Evolutionary conservation across 2,888 invertebrate species (phyloP), one percentile per base, ranked within the genome.

Genomic region (Cynaeus angustus): DNA sequence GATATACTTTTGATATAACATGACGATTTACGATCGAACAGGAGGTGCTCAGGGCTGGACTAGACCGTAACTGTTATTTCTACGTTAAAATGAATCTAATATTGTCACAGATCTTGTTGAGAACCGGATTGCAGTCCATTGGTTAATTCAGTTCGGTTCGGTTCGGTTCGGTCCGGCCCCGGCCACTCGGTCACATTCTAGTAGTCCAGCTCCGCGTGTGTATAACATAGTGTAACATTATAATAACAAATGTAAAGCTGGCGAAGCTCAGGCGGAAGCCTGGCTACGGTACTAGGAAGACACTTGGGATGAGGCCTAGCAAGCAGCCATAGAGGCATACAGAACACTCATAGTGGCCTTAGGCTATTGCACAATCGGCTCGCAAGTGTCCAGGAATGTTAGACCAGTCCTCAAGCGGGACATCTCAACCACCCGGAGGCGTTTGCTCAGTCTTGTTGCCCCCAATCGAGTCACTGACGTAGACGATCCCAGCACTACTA

Each of bases 301-400:
- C 83, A 83, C 81, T 81, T 81, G 80, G 80, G 78, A 79, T 79
- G 80, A 79, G 78, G 80, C 79, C 77, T 78, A 79, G 78, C 75
- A 68, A 64, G 66, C 70, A 70, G 70, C 70, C 70, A 45, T 56
- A 56, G 52, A 61, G 70, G 70, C 70, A 38, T 12, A 52, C 12
- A 72, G 66, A 68, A 68, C 66, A 67, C 72, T 70, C 73, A 61
- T 46, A 70, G 58, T 68, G 70, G 72, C 74, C 72, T 66, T 71
- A 68, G 72, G 73, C 77, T 78, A 77, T 80, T 79, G 79, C 78
- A 79, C 79, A 77, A 73, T 74, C 74, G 79, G 77, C 77, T 79
- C 78, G 74, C 78, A 79, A 80, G 77, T 80, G 78, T 80, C 79
- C 76, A 82, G 82, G 82, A 83, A 82, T 82, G 82, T 82, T 79